Conservation (phyloP, 2,797 vertebrate genomes). For the Sebastes trivittatus region DNA sequence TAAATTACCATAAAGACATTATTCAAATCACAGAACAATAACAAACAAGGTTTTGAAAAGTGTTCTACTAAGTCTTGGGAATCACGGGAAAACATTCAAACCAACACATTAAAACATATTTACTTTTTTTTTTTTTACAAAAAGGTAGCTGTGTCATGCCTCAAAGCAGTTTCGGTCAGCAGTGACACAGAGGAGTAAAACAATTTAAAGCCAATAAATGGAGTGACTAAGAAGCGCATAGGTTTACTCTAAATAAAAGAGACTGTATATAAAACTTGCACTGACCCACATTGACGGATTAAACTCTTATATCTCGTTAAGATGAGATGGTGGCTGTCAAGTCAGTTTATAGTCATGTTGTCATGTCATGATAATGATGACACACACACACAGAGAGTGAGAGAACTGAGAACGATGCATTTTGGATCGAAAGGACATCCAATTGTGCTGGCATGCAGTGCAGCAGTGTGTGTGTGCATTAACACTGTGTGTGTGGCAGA, state of each 20-base stretch:
- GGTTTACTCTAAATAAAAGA: background rate
- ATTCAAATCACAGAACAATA: too few relatives aligned
- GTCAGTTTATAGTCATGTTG: background rate
- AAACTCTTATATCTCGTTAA: background rate
- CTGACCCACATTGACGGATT: background rate
- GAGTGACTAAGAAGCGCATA: background rate
- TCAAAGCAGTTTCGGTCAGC: too few relatives aligned
- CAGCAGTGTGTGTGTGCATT: constrained; percentile 1
- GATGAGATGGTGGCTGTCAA: background rate
- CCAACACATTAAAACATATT: too few relatives aligned
- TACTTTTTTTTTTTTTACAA: too few relatives aligned
- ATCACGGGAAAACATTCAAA: too few relatives aligned
- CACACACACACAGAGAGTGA: background rate
- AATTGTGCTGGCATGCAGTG: background rate
- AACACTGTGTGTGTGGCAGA: constrained; percentile 6
- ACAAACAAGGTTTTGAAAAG: too few relatives aligned
- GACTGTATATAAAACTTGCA: background rate
- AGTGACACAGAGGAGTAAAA: background rate
- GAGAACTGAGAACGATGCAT: background rate
- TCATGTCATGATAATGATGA: background rate
- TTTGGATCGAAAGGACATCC: constrained; percentile 35
- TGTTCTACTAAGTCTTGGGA: too few relatives aligned
- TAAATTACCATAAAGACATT: too few relatives aligned
- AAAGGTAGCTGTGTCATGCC: too few relatives aligned
- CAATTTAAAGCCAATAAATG: background rate